These are phyloP conservation scores for Dasypolia templi DNA, from an alignment of 2,888 invertebrate species.

Conservation along the genomic window DNA sequence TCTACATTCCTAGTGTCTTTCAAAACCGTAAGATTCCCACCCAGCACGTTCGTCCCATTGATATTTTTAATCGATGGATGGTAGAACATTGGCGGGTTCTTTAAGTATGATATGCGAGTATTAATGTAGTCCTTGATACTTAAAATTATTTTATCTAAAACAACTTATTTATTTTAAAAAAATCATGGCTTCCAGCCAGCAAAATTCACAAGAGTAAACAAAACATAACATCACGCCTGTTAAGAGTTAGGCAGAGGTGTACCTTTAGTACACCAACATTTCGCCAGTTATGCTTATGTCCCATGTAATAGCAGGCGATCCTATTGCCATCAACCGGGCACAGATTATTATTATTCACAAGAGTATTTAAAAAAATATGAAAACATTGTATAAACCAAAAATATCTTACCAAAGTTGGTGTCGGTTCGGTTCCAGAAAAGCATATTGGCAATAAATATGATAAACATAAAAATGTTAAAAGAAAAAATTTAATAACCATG, in stretches of 20 bases:
- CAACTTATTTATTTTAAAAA: too few relatives aligned
- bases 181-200: too few relatives aligned
- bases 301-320: too few relatives aligned
- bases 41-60: slow-evolving; percentile 13
- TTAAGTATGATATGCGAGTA: slow-evolving; percentile 10
- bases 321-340: too few relatives aligned
- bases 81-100: slow-evolving; percentile 1
- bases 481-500: slow-evolving; percentile 4
- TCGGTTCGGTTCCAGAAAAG: background rate
- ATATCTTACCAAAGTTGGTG: slow-evolving; percentile 19
- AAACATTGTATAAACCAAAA: background rate
- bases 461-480: background rate
- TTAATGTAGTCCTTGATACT: slow-evolving; percentile 6
- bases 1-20: slow-evolving; percentile 21
- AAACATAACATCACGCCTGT: too few relatives aligned
- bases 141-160: too few relatives aligned
- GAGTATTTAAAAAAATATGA: too few relatives aligned
- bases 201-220: too few relatives aligned
- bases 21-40: slow-evolving; percentile 38
- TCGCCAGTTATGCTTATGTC: too few relatives aligned
- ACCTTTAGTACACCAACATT: too few relatives aligned
- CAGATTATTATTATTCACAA: too few relatives aligned
- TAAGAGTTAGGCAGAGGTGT: too few relatives aligned
- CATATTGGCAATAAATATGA: slow-evolving; percentile 9
- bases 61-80: background rate